Evolutionary conservation across 1,140 invertebrate species (phyloP).

Genomic region (Lineus longissimus): DNA sequence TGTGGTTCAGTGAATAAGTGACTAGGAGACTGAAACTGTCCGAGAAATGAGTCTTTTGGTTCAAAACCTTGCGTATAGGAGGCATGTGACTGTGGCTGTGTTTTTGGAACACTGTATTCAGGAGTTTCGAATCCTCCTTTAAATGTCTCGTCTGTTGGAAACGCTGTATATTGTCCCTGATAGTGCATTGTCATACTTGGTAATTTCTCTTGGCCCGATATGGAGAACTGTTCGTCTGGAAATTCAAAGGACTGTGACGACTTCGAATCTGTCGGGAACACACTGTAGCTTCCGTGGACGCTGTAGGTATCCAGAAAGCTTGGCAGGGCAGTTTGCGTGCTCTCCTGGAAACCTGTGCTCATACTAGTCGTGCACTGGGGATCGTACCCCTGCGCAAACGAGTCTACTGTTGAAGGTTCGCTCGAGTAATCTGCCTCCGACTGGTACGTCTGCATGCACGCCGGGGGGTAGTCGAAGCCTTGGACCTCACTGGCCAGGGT

Average conservation of each 20-base stretch:
- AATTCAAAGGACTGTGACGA: conserved; percentile 20
- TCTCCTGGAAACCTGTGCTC: conserved; percentile 23
- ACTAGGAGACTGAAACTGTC: conserved; percentile 17
- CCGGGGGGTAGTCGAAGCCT: background rate
- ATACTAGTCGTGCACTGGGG: background rate
- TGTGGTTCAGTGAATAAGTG: conserved; percentile 8
- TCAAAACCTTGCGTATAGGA: background rate
- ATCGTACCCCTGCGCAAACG: background rate
- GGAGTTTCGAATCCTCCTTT: background rate
- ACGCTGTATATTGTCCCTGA: conserved; percentile 6
- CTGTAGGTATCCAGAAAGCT: conserved; percentile 22
- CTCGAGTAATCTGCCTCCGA: background rate
- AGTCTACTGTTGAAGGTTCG: background rate
- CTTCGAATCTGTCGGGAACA: conserved; percentile 23
- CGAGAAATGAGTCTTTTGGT: conserved; percentile 23
- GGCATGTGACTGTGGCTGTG: background rate
- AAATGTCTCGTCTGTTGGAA: background rate
- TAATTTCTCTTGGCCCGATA: background rate
- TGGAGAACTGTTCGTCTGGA: conserved; percentile 21
- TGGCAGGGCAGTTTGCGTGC: conserved; percentile 16
- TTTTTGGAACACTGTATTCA: background rate
- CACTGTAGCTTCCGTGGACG: conserved; percentile 14
- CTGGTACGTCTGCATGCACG: background rate
- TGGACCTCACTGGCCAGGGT: background rate
- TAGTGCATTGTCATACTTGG: conserved; percentile 11